Evolutionary conservation across 35 echinoderm and acorn worm species (phyloP).

Genomic region (Apostichopus japonicus): DNA sequence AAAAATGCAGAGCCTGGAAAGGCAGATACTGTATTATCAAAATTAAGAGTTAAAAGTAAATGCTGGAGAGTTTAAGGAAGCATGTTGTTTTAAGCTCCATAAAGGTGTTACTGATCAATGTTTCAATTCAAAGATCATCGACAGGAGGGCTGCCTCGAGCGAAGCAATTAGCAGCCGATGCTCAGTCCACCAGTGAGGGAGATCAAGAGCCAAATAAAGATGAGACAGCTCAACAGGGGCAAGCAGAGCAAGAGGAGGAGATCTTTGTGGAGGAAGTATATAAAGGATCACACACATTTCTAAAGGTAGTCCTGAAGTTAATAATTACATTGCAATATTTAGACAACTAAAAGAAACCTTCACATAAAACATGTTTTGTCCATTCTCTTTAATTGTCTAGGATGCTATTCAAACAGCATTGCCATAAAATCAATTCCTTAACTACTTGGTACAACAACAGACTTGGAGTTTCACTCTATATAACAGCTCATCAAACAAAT

Average conservation of each 20-base stretch:
- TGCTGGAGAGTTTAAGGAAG: too few relatives aligned
- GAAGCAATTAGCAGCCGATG: not conserved
- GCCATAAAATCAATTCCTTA: too few relatives aligned
- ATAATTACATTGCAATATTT: too few relatives aligned
- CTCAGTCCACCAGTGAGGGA: not conserved
- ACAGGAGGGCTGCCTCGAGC: constrained; percentile 12
- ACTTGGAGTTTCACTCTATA: too few relatives aligned
- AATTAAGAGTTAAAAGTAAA: too few relatives aligned
- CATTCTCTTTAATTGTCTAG: not conserved
- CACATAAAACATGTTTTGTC: not conserved
- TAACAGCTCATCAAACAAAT: too few relatives aligned
- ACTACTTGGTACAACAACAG: too few relatives aligned
- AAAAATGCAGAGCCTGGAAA: too few relatives aligned
- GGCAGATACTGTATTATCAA: too few relatives aligned
- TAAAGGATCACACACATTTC: constrained; percentile 87
- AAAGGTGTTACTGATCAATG: too few relatives aligned
- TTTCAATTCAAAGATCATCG: constrained; percentile 20
- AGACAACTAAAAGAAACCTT: not conserved
- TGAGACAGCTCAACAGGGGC: not conserved
- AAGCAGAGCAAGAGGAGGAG: constrained; percentile 59
- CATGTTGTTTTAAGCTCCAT: too few relatives aligned
- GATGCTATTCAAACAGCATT: too few relatives aligned
- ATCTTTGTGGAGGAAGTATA: constrained; percentile 70
- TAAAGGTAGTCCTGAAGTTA: constrained; percentile 65
- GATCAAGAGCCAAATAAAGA: not conserved